Evolutionary conservation across 2,888 invertebrate genomes (phyloP), one percentile per base, ranked within the genome.

Genomic region (Lamproptera curius): DNA sequence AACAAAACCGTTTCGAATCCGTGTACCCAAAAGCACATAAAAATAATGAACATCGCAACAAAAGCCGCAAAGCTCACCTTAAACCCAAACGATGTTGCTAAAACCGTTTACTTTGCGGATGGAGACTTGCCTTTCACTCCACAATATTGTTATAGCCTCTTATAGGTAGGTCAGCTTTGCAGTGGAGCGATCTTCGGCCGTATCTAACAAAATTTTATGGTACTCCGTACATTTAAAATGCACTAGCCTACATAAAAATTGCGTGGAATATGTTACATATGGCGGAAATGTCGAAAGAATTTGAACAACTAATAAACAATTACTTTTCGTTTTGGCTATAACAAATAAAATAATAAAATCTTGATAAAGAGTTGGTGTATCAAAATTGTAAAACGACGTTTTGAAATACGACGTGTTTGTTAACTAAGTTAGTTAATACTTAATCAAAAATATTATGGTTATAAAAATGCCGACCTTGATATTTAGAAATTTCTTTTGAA

Each of bases 121-220:
- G n/a, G 67, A 71, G 67, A 71, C 75, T 75, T 76, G 67, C 83
- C 82, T 83, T 82, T 82, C 80, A 80, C 82, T 81, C 62, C 53
- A 59, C 64, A 63, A 65, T 67, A 64, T 64, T 74, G 68, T 70
- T 59, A 54, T 56, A 52, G 54, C 50, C 47, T 48, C 52, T 47
- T 39, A 44, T 44, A 41, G 41, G 17, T 33, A 35, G 42, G 37
- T 38, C 46, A 38, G 28, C 14, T 33, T 15, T 34, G 35, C 28
- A 28, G 31, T 36, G 17, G 28, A 28, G 11, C 33, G 13, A 44
- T 43, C n/a, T 26, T 20, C 28, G 23, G 10, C 16, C 20, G 37
- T 26, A 35, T 33, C 26, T 48, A 48, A 48, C 16, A 23, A 42
- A 43, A 16, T 35, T 38, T 39, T 43, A 15, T 16, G 15, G 13